Evolutionary conservation across 1,140 invertebrate species (phyloP).

Genomic region (Pentalonia nigronervosa): DNA sequence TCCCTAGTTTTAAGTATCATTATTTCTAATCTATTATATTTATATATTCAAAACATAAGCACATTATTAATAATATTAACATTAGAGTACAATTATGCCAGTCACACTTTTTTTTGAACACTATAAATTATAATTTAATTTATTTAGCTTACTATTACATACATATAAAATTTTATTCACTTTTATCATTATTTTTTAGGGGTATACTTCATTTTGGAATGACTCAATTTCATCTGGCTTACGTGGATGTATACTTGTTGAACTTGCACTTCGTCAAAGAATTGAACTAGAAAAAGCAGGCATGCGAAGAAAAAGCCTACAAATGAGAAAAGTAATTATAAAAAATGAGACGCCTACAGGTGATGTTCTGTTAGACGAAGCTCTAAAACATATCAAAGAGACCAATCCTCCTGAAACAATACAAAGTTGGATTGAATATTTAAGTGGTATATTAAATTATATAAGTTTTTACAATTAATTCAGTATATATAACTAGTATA

Average conservation of each 20-base stretch:
- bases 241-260: slow-evolving; percentile 97
- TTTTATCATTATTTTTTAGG: slow-evolving; percentile 70
- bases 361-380: slow-evolving; percentile 97
- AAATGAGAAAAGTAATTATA: slow-evolving; percentile 80
- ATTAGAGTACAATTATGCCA: not conserved
- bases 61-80: not conserved
- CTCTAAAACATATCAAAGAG: slow-evolving; percentile 97
- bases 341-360: slow-evolving; percentile 93
- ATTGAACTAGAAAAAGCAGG: slow-evolving; percentile 96
- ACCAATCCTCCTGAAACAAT: slow-evolving; percentile 96
- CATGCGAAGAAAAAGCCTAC: slow-evolving; percentile 89
- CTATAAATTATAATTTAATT: not conserved
- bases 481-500: slow-evolving; percentile 36
- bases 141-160: not conserved
- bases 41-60: not conserved
- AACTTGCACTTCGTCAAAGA: slow-evolving; percentile 91
- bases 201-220: slow-evolving; percentile 99
- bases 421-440: slow-evolving; percentile 99
- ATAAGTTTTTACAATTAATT: slow-evolving; percentile 39
- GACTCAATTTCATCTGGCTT: slow-evolving; percentile 99
- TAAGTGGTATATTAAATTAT: slow-evolving; percentile 80
- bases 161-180: not conserved
- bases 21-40: no score
- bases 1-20: no score
- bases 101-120: not conserved